Evolutionary conservation across 2,888 invertebrate species (phyloP).

Genomic region (Metopia argyrocephala): DNA sequence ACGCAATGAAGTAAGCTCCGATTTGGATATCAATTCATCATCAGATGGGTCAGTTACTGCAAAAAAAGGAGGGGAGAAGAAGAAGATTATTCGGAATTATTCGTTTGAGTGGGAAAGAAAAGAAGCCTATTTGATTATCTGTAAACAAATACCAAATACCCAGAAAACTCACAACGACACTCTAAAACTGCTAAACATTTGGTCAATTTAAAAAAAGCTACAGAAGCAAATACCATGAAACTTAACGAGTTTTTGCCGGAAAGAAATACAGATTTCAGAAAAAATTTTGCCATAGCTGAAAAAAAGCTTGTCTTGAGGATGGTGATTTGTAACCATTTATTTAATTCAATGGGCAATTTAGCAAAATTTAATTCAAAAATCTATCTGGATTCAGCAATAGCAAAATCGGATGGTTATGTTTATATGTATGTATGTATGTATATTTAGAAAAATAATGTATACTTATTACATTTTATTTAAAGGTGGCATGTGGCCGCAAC

Average conservation of each 20-base stretch:
- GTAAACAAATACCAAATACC: too few species aligned
- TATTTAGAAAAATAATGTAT: too few species aligned
- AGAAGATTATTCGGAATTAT: conserved; percentile 7
- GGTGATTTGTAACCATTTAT: conserved; percentile 32
- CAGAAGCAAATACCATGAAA: conserved; percentile 13
- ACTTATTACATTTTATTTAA: too few species aligned
- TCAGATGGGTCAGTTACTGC: too few species aligned
- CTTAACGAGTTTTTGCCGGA: neutral
- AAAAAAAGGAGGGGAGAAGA: neutral
- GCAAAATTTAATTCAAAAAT: conserved; percentile 45
- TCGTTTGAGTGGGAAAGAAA: conserved; percentile 1
- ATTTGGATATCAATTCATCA: too few species aligned
- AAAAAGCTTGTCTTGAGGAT: conserved; percentile 34
- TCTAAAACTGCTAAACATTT: too few species aligned
- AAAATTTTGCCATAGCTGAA: conserved; percentile 34
- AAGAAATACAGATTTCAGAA: neutral
- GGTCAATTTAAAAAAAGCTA: conserved; percentile 9
- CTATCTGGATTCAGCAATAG: conserved; percentile 42
- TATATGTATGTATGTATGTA: too few species aligned
- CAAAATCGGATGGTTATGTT: too few species aligned
- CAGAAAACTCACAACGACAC: too few species aligned
- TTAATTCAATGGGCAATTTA: conserved; percentile 45
- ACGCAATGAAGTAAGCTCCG: too few species aligned
- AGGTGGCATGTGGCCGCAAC: too few species aligned
- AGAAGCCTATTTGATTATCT: neutral